phyloP scores from a whole-genome alignment of 2,888 invertebrate genomes.

The Urechis unicinctus region DNA sequence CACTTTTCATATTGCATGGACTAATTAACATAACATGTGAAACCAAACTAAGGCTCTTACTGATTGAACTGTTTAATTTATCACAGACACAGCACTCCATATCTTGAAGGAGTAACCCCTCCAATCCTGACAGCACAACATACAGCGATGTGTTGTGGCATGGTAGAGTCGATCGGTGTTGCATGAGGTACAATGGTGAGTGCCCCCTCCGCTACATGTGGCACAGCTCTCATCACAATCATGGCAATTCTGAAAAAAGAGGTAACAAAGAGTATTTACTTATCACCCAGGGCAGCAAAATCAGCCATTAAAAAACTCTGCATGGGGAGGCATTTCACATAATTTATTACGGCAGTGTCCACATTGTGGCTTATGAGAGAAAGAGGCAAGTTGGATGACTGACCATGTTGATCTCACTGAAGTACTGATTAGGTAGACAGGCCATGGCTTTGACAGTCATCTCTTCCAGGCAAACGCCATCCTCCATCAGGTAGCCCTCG shows the following conservation, averaged over 20 bases:
- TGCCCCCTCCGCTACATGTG: slow-evolving; percentile 10
- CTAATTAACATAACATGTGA: too few species aligned
- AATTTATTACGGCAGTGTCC: too few species aligned
- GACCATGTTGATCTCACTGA: neutral
- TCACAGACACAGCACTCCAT: neutral
- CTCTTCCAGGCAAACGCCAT: slow-evolving; percentile 4
- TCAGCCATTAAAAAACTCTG: too few species aligned
- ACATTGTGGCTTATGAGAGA: too few species aligned
- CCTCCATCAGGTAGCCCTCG: neutral
- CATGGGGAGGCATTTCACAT: too few species aligned
- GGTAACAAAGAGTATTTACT: too few species aligned
- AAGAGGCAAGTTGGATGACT: neutral
- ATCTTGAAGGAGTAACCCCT: neutral
- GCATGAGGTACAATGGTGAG: slow-evolving; percentile 14
- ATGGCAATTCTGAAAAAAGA: slow-evolving; percentile 9
- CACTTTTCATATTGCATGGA: too few species aligned
- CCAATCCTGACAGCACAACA: slow-evolving; percentile 2
- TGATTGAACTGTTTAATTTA: too few species aligned
- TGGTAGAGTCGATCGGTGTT: neutral
- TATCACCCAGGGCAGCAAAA: too few species aligned
- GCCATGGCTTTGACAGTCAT: neutral
- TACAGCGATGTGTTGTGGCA: slow-evolving; percentile 1
- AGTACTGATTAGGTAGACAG: neutral
- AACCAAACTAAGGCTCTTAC: too few species aligned
- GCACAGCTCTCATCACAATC: slow-evolving; percentile 14